Conservation (phyloP, 2,888 invertebrate genomes). For the Dynastes tityus region DNA sequence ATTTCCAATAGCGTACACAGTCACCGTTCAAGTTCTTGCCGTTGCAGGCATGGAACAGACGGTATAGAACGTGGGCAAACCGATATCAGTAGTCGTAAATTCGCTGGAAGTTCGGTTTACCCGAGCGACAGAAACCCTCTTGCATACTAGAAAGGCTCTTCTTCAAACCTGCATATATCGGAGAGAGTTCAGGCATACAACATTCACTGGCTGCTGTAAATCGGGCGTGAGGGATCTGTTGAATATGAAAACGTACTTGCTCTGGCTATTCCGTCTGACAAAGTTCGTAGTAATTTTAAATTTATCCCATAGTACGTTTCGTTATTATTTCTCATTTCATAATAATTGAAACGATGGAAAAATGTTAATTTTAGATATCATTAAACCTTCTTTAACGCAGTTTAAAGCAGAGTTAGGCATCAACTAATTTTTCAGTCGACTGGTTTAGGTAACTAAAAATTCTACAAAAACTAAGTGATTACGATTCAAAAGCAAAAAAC, state of each 20-base stretch:
- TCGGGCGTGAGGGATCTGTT: not conserved
- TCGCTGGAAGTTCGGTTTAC: not conserved
- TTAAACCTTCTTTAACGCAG: no score
- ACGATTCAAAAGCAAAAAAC: no score
- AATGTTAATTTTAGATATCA: no score
- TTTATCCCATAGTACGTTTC: no score
- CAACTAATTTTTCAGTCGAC: no score
- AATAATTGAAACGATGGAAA: no score
- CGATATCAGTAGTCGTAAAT: constrained; percentile 8
- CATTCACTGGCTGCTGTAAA: not conserved
- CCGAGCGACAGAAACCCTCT: not conserved
- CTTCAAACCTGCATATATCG: not conserved
- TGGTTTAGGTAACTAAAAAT: no score
- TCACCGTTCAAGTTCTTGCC: not conserved
- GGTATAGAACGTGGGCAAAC: not conserved
- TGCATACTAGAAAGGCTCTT: not conserved
- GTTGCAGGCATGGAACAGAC: not conserved
- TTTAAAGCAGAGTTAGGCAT: no score
- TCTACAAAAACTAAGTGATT: no score
- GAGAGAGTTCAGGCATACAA: not conserved
- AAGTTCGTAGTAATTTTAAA: no score
- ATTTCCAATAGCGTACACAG: not conserved
- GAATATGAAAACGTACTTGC: not conserved
- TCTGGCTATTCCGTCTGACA: no score
- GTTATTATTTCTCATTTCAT: no score